Base-by-base conservation (phyloP, 2,113 vertebrate genomes). In the Myrmecobius fasciatus region DNA sequence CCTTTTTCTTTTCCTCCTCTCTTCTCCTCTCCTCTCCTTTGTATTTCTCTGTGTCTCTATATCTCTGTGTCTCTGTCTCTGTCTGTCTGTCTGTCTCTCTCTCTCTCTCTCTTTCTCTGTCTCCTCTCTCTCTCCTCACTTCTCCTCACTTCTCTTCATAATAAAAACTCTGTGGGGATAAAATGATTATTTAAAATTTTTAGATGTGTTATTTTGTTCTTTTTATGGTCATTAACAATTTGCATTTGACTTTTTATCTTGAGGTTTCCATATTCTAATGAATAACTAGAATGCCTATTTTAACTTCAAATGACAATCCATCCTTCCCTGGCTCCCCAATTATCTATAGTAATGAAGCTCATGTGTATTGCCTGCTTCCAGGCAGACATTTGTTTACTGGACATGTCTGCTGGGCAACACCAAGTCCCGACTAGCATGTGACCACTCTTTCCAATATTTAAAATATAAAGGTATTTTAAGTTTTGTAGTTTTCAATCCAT, bases 401-500 rank as follows among this genome's bases (percentile, higher is more conserved):
- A 93, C 92, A n/a, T 60, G 52, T 97, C 47, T 83, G 90, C 43
- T 7, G 88, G 54, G 28, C 24, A 92, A 26, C 75, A 94, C 60
- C 88, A 51, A 95, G 83, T 49, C 11, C 25, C 95, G 90, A 46
- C 36, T 52, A 96, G 47, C 8, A 54, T 36, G 12, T 7, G 75
- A 46, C 92, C 3, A 0, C 31, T 92, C 25, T 96, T 95, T 95
- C 91, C 48, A 83, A 94, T 0, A 92, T 96, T 91, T n/a, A 22
- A 46, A 91, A 95, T 93, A 90, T 3, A 96, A 89, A 88, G 95
- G 90, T 93, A 91, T 89, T 96, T 97, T 60, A 91, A 93, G 95
- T 96, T 48, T 31, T 4, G 46, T 43, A 90, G 4, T 3, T 95
- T 97, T 93, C 90, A 93, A 91, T 92, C 25, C 90, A 92, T 60